These are phyloP conservation scores for Frieseomelitta varia DNA, from an alignment of 1,140 invertebrate genomes.

Conservation along the genomic window DNA sequence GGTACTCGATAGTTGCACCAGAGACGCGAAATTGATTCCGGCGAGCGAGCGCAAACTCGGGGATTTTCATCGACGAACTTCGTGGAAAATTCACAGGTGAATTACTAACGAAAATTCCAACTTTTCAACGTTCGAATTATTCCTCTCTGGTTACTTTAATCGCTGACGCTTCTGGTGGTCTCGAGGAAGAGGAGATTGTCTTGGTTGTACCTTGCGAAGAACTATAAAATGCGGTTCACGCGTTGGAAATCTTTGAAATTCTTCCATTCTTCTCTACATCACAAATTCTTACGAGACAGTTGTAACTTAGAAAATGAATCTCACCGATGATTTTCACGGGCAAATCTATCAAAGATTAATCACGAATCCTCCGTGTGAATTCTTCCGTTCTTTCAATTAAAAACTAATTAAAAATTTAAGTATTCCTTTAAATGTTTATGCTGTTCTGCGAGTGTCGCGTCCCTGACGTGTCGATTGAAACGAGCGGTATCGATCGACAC, in stretches of 20 bases:
- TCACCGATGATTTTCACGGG: too few relatives aligned
- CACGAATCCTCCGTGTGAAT: background rate
- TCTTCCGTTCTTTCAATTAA: background rate
- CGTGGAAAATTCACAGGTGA: background rate
- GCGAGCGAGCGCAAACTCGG: background rate
- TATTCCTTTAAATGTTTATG: background rate
- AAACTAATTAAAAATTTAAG: too few relatives aligned
- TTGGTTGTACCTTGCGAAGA: background rate
- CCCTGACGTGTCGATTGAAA: background rate
- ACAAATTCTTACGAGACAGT: background rate
- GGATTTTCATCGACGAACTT: background rate
- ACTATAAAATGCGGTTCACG: background rate
- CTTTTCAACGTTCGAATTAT: background rate
- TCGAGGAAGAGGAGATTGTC: background rate
- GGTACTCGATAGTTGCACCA: background rate
- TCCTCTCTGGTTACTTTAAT: background rate
- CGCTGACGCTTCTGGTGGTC: background rate
- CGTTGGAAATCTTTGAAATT: background rate
- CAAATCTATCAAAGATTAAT: background rate
- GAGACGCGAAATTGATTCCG: background rate
- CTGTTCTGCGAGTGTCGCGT: background rate
- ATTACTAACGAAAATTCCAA: background rate
- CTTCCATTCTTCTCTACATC: background rate
- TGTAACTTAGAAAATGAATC: too few relatives aligned
- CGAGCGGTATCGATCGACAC: conserved; percentile 11